Percentiles rank a stretch among this genome's conserved stretches.
Evolutionary conservation across 1,140 invertebrate genomes (phyloP).

Genomic region (Drosophila lowei): DNA sequence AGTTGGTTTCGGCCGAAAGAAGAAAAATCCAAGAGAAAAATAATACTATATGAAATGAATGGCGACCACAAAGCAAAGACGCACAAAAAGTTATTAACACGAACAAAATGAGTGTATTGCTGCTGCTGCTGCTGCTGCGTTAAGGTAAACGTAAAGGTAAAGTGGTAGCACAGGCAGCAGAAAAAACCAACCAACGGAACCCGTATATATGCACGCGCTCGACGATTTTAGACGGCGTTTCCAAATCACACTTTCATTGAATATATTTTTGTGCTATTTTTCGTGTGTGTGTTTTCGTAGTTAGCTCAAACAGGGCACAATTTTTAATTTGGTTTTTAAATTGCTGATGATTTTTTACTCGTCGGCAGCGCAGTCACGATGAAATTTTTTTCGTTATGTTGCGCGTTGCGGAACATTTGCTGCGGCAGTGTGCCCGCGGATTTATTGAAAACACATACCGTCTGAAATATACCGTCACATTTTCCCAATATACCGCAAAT

Average conservation of each 20-base stretch:
- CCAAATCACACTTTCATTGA: conserved; percentile 33
- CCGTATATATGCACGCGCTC: conserved; percentile 79
- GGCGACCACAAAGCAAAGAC: conserved; percentile 68
- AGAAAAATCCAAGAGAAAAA: conserved; percentile 70
- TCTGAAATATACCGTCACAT: too few relatives aligned
- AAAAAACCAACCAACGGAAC: conserved; percentile 65
- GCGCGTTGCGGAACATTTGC: conserved; percentile 3
- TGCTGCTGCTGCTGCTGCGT: conserved; percentile 26
- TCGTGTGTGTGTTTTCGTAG: neutral
- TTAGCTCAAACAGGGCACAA: too few relatives aligned
- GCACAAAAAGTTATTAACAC: conserved; percentile 72
- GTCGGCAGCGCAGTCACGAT: conserved; percentile 6
- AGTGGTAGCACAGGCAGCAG: conserved; percentile 54
- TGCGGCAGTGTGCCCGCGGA: conserved; percentile 1
- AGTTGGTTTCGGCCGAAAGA: conserved; percentile 16
- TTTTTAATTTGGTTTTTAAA: neutral
- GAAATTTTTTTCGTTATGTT: conserved; percentile 16
- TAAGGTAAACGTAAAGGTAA: conserved; percentile 46
- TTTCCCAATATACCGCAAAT: too few relatives aligned
- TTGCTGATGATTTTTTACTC: conserved; percentile 35
- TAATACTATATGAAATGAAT: conserved; percentile 72
- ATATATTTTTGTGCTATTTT: conserved; percentile 21
- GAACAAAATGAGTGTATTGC: conserved; percentile 51
- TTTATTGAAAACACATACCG: too few relatives aligned
- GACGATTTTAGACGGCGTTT: conserved; percentile 30